Evolutionary conservation across 2,888 invertebrate species (phyloP).

Genomic region (Megamerina dolium): DNA sequence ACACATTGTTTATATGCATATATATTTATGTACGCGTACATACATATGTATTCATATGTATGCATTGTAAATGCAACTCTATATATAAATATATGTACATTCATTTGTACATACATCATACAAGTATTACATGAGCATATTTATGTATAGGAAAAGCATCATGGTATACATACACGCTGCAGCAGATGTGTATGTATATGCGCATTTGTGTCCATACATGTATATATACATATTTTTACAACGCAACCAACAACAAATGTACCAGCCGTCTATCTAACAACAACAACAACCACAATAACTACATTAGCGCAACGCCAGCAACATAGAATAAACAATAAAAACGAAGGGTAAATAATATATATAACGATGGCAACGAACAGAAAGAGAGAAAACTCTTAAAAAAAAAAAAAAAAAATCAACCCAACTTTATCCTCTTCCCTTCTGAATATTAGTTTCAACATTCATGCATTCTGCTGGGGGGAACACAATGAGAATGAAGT

Average conservation of each 20-base stretch:
- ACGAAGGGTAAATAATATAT: neutral
- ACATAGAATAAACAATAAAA: neutral
- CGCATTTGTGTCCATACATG: too few species aligned
- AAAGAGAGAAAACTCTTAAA: neutral
- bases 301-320: too few species aligned
- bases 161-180: neutral
- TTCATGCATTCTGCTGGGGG: neutral
- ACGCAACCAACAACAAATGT: too few species aligned
- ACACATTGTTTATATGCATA: neutral
- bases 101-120: neutral
- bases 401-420: neutral
- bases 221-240: too few species aligned
- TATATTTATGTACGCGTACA: neutral
- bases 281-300: too few species aligned
- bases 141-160: neutral
- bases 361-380: neutral
- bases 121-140: too few species aligned
- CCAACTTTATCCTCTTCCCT: neutral
- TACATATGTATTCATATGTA: constrained; percentile 1
- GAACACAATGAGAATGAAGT: constrained; percentile 1
- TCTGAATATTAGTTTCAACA: too few species aligned
- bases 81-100: too few species aligned
- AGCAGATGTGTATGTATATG: too few species aligned
- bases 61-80: too few species aligned
- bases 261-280: too few species aligned